Evolutionary conservation across 2,888 invertebrate species (phyloP).

Genomic region (Aphelenchoides bicaudatus): DNA sequence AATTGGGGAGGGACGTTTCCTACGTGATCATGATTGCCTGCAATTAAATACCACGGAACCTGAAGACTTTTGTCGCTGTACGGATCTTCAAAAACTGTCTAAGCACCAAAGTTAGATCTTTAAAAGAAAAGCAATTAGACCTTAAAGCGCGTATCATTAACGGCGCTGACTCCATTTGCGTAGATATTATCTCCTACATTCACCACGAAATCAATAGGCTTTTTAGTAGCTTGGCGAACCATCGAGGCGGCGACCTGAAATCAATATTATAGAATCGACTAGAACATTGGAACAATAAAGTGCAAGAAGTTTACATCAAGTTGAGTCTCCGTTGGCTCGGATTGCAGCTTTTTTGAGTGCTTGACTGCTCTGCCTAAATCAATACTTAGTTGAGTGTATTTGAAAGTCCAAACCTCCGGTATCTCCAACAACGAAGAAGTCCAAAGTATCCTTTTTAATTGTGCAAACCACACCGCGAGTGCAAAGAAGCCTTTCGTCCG

Average conservation of each 20-base stretch:
- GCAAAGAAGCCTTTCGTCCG: too few relatives aligned
- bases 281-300: slow-evolving; percentile 39
- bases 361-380: too few relatives aligned
- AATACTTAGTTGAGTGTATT: neutral
- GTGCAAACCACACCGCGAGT: slow-evolving; percentile 17
- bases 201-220: slow-evolving; percentile 53
- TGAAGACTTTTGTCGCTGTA: slow-evolving; percentile 57
- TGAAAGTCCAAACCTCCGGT: slow-evolving; percentile 38
- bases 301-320: slow-evolving; percentile 14
- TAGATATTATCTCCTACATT: slow-evolving; percentile 65
- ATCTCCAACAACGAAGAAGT: slow-evolving; percentile 44
- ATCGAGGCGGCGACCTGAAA: slow-evolving; percentile 61
- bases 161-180: too few relatives aligned
- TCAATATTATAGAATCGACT: too few relatives aligned
- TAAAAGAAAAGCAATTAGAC: too few relatives aligned
- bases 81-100: slow-evolving; percentile 63
- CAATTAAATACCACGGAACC: slow-evolving; percentile 64
- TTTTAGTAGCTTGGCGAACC: slow-evolving; percentile 59
- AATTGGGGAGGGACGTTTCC: slow-evolving; percentile 65
- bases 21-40: slow-evolving; percentile 65
- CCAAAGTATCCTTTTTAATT: slow-evolving; percentile 9
- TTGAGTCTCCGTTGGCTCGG: too few relatives aligned
- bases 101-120: neutral
- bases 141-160: too few relatives aligned
- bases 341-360: too few relatives aligned